Evolutionary conservation across 2,113 vertebrate species (phyloP).

Genomic region (Tonatia bakeri): DNA sequence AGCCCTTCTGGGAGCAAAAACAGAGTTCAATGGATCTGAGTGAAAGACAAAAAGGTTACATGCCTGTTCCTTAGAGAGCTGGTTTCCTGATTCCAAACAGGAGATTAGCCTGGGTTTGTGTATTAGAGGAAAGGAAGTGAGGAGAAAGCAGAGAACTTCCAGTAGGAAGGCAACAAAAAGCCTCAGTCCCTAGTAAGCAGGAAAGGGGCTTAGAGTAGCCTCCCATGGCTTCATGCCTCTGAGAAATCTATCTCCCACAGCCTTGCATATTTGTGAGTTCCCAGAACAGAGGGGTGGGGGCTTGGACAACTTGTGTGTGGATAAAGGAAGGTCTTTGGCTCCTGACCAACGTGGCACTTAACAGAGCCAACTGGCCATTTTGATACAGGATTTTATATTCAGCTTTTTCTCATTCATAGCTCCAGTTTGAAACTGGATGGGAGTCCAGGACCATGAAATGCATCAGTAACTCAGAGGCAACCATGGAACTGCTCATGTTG

Average conservation of each 20-base stretch:
- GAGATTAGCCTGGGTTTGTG: background rate
- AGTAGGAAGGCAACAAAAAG: background rate
- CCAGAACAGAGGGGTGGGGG: background rate
- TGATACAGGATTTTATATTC: background rate
- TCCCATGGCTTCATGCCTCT: background rate
- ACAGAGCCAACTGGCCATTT: background rate
- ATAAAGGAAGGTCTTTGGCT: background rate
- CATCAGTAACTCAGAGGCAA: background rate
- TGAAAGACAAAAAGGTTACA: background rate
- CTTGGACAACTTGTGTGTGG: background rate
- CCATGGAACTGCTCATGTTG: background rate
- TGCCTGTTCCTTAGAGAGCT: background rate
- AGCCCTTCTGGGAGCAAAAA: background rate
- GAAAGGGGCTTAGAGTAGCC: no score
- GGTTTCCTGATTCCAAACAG: background rate
- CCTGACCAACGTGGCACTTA: background rate
- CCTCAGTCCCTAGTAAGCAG: background rate
- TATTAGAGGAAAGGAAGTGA: background rate
- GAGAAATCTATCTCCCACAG: background rate
- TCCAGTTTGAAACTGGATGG: background rate
- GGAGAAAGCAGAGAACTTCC: background rate
- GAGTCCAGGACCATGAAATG: constrained; percentile 2
- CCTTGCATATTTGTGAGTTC: background rate
- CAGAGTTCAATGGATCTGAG: background rate
- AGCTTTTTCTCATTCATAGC: background rate